phyloP scores from a whole-genome alignment of 2,797 vertebrate genomes.

The Otus scops region DNA sequence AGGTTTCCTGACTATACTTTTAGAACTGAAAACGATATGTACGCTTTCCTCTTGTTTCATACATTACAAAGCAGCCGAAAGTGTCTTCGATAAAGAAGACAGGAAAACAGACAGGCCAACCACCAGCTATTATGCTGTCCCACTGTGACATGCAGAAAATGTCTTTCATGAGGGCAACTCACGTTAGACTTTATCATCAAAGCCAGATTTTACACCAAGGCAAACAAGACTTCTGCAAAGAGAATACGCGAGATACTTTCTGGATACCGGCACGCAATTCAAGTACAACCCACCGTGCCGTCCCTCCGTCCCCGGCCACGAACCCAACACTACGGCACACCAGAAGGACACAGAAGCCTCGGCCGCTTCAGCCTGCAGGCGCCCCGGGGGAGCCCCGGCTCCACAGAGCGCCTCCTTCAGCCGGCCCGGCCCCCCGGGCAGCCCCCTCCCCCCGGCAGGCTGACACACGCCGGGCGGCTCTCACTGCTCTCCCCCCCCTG shows the following conservation, averaged over 20 bases:
- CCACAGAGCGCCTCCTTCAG: not conserved
- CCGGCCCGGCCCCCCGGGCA: not conserved
- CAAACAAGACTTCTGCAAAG: not conserved
- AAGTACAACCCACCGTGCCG: not conserved
- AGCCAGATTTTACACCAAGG: not conserved
- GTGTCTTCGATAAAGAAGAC: not conserved
- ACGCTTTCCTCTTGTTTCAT: not conserved
- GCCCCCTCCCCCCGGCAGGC: not conserved
- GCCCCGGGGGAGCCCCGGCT: not conserved
- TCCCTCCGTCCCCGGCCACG: fast-evolving
- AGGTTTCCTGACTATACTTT: not conserved
- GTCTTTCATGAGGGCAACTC: not conserved
- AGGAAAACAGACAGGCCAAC: not conserved
- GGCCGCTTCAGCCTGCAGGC: not conserved
- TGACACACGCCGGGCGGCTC: fast-evolving
- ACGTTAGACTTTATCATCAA: fast-evolving
- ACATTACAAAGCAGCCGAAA: not conserved
- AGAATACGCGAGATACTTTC: not conserved
- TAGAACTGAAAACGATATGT: fast-evolving
- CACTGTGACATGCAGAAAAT: not conserved
- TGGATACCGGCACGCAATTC: too few species aligned
- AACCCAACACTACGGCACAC: not conserved
- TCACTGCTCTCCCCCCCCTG: not conserved
- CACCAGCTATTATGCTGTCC: fast-evolving
- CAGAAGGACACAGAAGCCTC: not conserved